Evolutionary conservation across 37 sponge, comb jelly and placozoan species (phyloP).

Genomic region (Lycopodina hypogea): DNA sequence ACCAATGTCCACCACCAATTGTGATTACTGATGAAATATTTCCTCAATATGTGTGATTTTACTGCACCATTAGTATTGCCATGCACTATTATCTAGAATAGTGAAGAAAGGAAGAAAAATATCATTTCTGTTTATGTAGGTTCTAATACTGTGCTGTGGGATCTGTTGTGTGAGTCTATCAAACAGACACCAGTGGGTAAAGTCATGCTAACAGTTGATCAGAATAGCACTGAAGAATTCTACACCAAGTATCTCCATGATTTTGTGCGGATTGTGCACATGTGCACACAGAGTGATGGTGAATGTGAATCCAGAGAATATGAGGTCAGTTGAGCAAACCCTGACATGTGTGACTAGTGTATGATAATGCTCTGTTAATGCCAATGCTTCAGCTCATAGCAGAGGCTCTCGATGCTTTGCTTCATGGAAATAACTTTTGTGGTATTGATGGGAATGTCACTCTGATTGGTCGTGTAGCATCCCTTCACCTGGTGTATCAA

Average conservation of each 20-base stretch:
- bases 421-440: constrained; percentile 19
- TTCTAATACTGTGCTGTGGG: constrained; percentile 8
- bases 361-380: background rate
- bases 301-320: constrained; percentile 24
- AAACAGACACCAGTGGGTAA: constrained; percentile 21
- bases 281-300: constrained; percentile 13
- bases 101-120: too few relatives aligned
- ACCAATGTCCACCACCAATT: too few relatives aligned
- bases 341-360: background rate
- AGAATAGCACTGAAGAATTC: constrained; percentile 21
- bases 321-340: constrained; percentile 10
- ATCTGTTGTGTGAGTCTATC: constrained; percentile 41
- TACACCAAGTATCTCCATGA: constrained; percentile 46
- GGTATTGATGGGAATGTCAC: constrained; percentile 10
- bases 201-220: constrained; percentile 19
- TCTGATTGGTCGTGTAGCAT: constrained; percentile 21
- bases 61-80: too few relatives aligned
- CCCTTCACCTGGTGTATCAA: constrained; percentile 50
- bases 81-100: too few relatives aligned
- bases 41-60: too few relatives aligned
- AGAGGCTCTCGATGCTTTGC: constrained; percentile 17
- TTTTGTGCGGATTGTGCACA: constrained; percentile 55
- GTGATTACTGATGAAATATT: too few relatives aligned
- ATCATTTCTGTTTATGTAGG: too few relatives aligned
- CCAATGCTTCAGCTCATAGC: constrained; percentile 18